Evolutionary conservation across 2,797 vertebrate species (phyloP), one percentile per base, ranked within the genome.

Genomic region (Naso thynnoides): DNA sequence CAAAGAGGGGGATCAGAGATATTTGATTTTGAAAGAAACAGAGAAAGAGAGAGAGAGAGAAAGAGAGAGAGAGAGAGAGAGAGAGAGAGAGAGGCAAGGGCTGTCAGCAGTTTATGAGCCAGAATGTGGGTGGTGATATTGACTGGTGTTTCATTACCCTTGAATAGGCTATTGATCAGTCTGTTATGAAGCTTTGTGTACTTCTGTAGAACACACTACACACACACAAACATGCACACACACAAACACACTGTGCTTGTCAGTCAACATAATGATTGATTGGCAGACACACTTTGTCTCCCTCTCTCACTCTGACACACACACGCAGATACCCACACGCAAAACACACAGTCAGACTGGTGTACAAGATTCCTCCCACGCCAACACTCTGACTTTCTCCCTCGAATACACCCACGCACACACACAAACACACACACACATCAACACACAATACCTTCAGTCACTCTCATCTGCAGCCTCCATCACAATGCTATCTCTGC

Each of bases 401-500:
- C 31, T 19, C 27, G 73, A 23, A 38, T 33, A 63, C 65, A 66
- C 75, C 21, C 23, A 55, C 44, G 53, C 56, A 56, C 44, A 56
- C 56, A 56, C 53, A 21, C 29, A 54, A 44, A 47, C 26, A 55
- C 54, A 57, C 21, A 61, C 31, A 27, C 16, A 61, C 31, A 27
- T 13, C 16, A 15, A 63, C 62, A 65, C 55, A 72, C 76, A 82
- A 61, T 76, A 60, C 66, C 58, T 64, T 77, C 60, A 58, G 71
- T 61, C 47, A 67, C 57, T 81, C 65, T 78, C 85, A 80, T 70
- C 79, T 63, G 70, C 69, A 75, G 72, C 70, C 68, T 70, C 59
- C 71, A 60, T 84, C 82, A 91, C 89, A 89, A 86, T 81, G 70
- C 76, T 86, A 90, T 91, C 88, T 90, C 68, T 67, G 65, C 88